These are phyloP conservation scores for Thalassoma bifasciatum DNA, from an alignment of 2,113 vertebrate species.

Conservation along the genomic window DNA sequence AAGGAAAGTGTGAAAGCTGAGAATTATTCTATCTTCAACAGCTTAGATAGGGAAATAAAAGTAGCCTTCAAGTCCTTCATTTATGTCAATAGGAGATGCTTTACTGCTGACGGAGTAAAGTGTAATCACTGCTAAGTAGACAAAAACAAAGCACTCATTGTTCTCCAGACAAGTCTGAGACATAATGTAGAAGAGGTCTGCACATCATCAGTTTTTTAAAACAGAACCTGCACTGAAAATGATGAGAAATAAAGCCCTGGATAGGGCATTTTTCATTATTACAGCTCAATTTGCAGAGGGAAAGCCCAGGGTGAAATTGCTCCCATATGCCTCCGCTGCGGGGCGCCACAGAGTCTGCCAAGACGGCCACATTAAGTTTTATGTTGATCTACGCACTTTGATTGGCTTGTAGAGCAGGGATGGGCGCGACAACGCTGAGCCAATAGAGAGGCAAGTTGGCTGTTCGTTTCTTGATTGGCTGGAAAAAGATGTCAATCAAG, in stretches of 20 bases:
- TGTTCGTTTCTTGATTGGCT: conserved; percentile 69
- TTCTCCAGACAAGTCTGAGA: conserved; percentile 41
- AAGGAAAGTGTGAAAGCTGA: background rate
- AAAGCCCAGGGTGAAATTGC: conserved; percentile 38
- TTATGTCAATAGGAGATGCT: conserved; percentile 28
- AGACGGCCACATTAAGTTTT: background rate
- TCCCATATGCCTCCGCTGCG: conserved; percentile 74
- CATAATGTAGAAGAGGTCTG: conserved; percentile 37
- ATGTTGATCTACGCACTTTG: conserved; percentile 5
- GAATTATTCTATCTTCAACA: background rate
- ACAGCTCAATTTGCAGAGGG: conserved; percentile 59
- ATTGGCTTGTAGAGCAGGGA: conserved; percentile 59
- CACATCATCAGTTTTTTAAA: conserved; percentile 59
- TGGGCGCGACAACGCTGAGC: background rate
- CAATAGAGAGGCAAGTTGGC: conserved; percentile 46
- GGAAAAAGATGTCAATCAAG: conserved; percentile 77
- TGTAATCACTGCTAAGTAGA: conserved; percentile 23
- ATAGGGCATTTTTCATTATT: conserved; percentile 63
- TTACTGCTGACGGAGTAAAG: conserved; percentile 21
- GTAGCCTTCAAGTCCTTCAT: conserved; percentile 5
- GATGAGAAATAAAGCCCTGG: conserved; percentile 42
- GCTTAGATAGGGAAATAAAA: conserved; percentile 27
- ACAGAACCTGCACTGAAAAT: conserved; percentile 49
- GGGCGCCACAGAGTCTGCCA: conserved; percentile 74
- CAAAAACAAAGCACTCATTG: conserved; percentile 39